Evolutionary conservation across 2,113 vertebrate species (phyloP), one percentile per base, ranked within the genome.

Genomic region (Merops nubicus): DNA sequence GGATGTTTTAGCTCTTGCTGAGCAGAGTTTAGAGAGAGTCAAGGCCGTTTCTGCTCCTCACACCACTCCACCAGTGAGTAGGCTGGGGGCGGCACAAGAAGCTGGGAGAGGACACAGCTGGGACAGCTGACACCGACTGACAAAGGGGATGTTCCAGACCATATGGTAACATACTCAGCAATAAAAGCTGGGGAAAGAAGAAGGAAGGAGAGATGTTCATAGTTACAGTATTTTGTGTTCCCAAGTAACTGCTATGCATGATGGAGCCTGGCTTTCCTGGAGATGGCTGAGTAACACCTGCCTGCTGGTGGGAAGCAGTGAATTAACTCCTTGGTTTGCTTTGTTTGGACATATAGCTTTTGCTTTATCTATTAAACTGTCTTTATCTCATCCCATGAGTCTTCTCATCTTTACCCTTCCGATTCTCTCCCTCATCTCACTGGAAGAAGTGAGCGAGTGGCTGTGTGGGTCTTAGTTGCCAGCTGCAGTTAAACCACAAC

Each of bases 201-300:
- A 3, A 62, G 8, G 15, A 53, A 34, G 5, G 45, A 9, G 26
- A 26, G 51, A 53, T 29, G 15, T 53, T 29, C 28, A 9, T 29
- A 29, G 15, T 53, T 53, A 29, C 6, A 15, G 13, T 53, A 15
- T 53, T 50, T 53, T 63, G 31, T n/a, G 23, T 85, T 88, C 38
- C 42, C 21, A 29, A 59, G 53, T 53, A 31, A 76, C 19, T 0
- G 0, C 31, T 29, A 19, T 0, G 0, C 2, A 1, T 42, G 31
- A 59, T 33, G 31, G n/a, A 80, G 21, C 1, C 1, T 8, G 53
- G 53, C 11, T 54, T 26, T 73, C 34, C 50, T 85, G 40, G 12
- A 48, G 13, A 15, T 48, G 38, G 40, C 59, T 81, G 63, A 92
- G n/a, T n/a, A n/a, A 43, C 31, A 34, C 11, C 6, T 45, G 6